Evolutionary conservation across 2,888 invertebrate genomes (phyloP).

Genomic region (Apoda limacodes): DNA sequence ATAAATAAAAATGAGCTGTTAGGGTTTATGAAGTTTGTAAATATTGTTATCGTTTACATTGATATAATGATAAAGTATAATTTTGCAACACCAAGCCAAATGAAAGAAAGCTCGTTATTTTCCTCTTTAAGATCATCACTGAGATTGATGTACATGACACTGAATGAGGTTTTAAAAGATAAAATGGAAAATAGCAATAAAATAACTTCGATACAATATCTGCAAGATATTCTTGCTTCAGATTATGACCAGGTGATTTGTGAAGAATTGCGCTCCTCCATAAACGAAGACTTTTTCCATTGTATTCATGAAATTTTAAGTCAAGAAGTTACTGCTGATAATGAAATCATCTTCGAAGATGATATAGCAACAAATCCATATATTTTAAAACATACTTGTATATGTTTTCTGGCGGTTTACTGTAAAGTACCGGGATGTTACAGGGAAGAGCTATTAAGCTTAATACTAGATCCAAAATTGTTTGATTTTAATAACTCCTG

Average conservation of each 20-base stretch:
- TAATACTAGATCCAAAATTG: conserved; percentile 40
- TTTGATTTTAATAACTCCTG: conserved; percentile 36
- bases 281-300: conserved; percentile 40
- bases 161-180: conserved; percentile 29
- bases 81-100: conserved; percentile 22
- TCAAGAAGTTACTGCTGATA: conserved; percentile 28
- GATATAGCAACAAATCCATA: conserved; percentile 36
- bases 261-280: conserved; percentile 27
- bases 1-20: conserved; percentile 23
- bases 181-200: conserved; percentile 30
- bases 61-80: conserved; percentile 33
- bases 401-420: conserved; percentile 43
- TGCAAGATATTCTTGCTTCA: conserved; percentile 30
- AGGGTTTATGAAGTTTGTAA: conserved; percentile 29
- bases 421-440: conserved; percentile 36
- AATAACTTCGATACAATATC: conserved; percentile 27
- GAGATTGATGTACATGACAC: conserved; percentile 25
- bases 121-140: conserved; percentile 26
- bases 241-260: conserved; percentile 32
- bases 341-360: conserved; percentile 32
- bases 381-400: conserved; percentile 39
- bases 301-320: conserved; percentile 39
- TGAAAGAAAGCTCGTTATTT: conserved; percentile 26
- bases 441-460: conserved; percentile 41
- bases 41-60: conserved; percentile 30